Evolutionary conservation across 2,797 vertebrate species (phyloP), one percentile per base, ranked within the genome.

Genomic region (Gouania willdenowi): DNA sequence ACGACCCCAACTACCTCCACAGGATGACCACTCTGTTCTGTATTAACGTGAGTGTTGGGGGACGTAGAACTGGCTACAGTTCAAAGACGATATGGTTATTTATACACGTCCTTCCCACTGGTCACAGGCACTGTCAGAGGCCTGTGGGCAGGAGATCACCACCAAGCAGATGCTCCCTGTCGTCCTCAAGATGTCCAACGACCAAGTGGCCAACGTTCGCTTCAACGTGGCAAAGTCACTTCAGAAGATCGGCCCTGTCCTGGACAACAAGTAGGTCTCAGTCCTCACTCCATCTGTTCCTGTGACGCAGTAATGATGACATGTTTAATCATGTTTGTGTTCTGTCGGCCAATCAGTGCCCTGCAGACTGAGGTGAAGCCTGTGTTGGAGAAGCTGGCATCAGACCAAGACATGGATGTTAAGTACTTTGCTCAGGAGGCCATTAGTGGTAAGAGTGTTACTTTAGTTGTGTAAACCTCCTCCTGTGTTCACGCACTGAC

Each of bases 21-120:
- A 90, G 93, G 69, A 95, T 95, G 93, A 95, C 93, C 28, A 95
- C 93, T 10, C 87, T 95, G 3, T 95, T 95, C 85, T 95, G 93
- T 76, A 92, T 95, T 65, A 94, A 94, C 19, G 92, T 94, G 75
- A 91, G 93, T n/a, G n/a, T n/a, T n/a, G n/a, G n/a, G n/a, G n/a
- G n/a, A n/a, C n/a, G n/a, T n/a, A n/a, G n/a, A n/a, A n/a, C n/a
- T n/a, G n/a, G n/a, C n/a, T n/a, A n/a, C n/a, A n/a, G n/a, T n/a
- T n/a, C n/a, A n/a, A n/a, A n/a, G n/a, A n/a, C n/a, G n/a, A n/a
- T n/a, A n/a, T n/a, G n/a, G n/a, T n/a, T n/a, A n/a, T n/a, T n/a
- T n/a, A n/a, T n/a, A n/a, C n/a, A n/a, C n/a, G n/a, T n/a, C n/a
- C n/a, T n/a, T n/a, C n/a, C n/a, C n/a, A n/a, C n/a, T n/a, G n/a